Evolutionary conservation across 2,113 vertebrate genomes (phyloP).

Genomic region (Ptilorrhoa leucosticta): DNA sequence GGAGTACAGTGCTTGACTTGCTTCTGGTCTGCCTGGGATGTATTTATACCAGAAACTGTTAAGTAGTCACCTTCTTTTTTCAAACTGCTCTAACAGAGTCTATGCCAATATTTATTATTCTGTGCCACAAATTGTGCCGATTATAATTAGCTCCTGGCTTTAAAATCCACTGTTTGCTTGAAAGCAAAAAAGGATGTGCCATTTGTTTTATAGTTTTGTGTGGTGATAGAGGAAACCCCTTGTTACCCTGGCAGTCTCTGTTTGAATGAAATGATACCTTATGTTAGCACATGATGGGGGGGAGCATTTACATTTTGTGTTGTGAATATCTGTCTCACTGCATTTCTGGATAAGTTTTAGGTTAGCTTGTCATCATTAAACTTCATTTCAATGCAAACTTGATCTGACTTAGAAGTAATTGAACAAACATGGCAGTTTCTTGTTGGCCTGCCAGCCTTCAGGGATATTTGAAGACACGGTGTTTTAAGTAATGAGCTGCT

Average conservation of each 20-base stretch:
- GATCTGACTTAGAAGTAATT: neutral
- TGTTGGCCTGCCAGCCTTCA: neutral
- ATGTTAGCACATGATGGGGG: neutral
- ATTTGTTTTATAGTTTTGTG: neutral
- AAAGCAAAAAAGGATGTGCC: neutral
- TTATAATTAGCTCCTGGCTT: neutral
- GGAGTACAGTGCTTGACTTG: neutral
- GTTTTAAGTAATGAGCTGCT: neutral
- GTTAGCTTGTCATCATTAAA: neutral
- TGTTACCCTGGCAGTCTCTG: neutral
- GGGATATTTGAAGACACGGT: neutral
- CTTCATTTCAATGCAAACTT: neutral
- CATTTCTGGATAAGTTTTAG: neutral
- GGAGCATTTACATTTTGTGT: neutral
- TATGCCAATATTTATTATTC: neutral
- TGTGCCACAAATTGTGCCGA: fast-evolving
- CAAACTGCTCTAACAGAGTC: neutral
- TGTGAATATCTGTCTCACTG: neutral
- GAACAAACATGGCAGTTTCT: neutral
- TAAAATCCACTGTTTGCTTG: neutral
- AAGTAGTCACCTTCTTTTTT: neutral
- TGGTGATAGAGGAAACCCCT: neutral
- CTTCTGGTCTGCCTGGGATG: neutral
- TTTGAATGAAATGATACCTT: neutral
- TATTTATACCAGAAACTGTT: neutral